Base-by-base conservation (phyloP, 1,140 invertebrate genomes). In the Rhizoglyphus robini region DNA sequence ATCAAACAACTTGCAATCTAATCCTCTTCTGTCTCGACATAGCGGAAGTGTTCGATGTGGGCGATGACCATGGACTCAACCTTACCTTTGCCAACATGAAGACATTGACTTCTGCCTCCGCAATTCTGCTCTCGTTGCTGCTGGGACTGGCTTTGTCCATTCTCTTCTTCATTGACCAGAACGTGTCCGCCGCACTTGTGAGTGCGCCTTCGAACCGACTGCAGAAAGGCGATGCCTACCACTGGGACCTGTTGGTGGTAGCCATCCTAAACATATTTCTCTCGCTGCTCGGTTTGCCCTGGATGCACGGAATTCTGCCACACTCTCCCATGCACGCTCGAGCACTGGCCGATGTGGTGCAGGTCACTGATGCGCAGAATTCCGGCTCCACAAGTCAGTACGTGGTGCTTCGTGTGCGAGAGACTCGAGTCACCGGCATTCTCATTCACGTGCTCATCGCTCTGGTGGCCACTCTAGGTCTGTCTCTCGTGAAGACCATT, bases 281-380 rank as follows among this genome's bases (percentile, higher is more conserved):
- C 4, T 83, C 82, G 3, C 64, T 83, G 25, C 80, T 82, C 67
- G 80, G 81, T 31, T 73, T 84, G 41, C 83, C 83, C 4, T 83
- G 82, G 82, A 81, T 84, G 75, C 78, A 81, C 68, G 80, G 79
- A 3, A 81, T 83, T 18, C 71, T 84, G 25, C 83, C 83, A 2
- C 83, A 84, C 71, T 84, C 82, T 13, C 83, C 83, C 2, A 75
- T 85, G 13, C 83, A 84, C 72, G 80, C 84, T 13, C 74, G 80
- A 48, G 81, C 80, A 31, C 72, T 84, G 60, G 83, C 83, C 23
- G 83, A 84, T 70, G 77, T 83, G 15, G 82, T 84, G 69, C 82
- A 83, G 70, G 70, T 81, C 31, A 79, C 84, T 3, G 81, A 84
- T 5, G 81, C 83, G 60, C 81, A 83, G 71, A 54, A 54, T 32